These are phyloP conservation scores for Phataginus tetradactyla DNA, from an alignment of 2,797 vertebrate species.

Conservation along the genomic window DNA sequence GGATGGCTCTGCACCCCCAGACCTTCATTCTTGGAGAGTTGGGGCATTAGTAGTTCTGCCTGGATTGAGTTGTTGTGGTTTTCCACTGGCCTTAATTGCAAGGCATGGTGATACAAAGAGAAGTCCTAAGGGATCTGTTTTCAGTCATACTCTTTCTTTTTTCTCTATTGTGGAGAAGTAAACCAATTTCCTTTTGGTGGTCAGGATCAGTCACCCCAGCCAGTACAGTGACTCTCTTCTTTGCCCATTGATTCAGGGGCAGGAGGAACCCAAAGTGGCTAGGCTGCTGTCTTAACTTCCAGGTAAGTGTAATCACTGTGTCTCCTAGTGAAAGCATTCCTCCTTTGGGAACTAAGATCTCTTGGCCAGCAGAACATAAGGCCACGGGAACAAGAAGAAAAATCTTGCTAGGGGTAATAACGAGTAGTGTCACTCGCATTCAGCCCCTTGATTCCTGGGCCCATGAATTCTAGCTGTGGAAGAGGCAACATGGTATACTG, in stretches of 20 bases:
- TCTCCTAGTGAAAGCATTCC: background rate
- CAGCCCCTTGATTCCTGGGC: background rate
- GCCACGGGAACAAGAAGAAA: background rate
- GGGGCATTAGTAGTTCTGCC: background rate
- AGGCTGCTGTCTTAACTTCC: background rate
- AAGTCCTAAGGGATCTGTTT: background rate
- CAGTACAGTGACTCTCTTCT: background rate
- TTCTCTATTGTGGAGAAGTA: background rate
- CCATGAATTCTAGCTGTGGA: background rate
- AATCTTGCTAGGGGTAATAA: background rate
- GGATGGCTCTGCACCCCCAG: background rate
- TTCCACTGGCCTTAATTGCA: background rate
- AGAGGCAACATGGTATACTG: background rate
- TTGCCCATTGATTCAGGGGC: background rate
- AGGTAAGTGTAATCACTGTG: background rate
- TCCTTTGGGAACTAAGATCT: background rate
- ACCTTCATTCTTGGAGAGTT: background rate
- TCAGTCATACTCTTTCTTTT: background rate
- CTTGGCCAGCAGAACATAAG: background rate
- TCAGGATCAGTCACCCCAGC: background rate
- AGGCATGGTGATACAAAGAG: background rate
- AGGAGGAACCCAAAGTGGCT: background rate
- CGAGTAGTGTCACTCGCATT: background rate
- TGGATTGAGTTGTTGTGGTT: background rate
- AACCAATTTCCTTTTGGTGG: background rate